phyloP scores from a whole-genome alignment of 2,888 invertebrate genomes.

The Caenorhabditis sp. region DNA sequence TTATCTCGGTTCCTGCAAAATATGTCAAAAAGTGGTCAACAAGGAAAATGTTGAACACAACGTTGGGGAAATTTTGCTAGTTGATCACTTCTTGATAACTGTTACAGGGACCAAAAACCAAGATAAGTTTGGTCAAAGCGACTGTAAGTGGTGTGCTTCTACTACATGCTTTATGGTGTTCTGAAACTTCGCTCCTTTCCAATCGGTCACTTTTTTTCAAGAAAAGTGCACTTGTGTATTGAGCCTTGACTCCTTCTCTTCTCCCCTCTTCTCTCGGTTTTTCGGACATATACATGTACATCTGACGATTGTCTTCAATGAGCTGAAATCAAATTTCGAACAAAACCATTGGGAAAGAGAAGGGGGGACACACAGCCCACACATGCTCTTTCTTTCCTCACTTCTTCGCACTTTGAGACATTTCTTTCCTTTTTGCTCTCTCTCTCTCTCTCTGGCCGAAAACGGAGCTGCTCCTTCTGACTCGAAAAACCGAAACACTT shows the following conservation, averaged over 20 bases:
- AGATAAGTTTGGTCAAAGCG: no score
- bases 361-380: slow-evolving; percentile 11
- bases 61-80: no score
- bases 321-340: slow-evolving; percentile 66
- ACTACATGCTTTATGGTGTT: no score
- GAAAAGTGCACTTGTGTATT: not conserved
- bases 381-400: slow-evolving; percentile 36
- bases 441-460: slow-evolving; percentile 15
- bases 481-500: slow-evolving; percentile 55
- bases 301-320: slow-evolving; percentile 63
- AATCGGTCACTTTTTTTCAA: no score
- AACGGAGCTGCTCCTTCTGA: slow-evolving; percentile 36
- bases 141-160: no score
- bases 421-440: slow-evolving; percentile 30
- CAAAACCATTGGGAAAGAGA: slow-evolving; percentile 41
- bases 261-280: not conserved
- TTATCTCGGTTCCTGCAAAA: no score
- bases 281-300: slow-evolving; percentile 22
- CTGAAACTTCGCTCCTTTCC: no score
- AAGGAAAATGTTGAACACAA: no score
- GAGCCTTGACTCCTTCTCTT: slow-evolving; percentile 14
- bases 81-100: no score
- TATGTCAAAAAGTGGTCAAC: no score
- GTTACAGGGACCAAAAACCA: no score
- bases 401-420: slow-evolving; percentile 60